A percentile compares a stretch with the other conserved stretches of the same genome.
Evolutionary conservation across 1,140 invertebrate species (phyloP).

Genomic region (Nautilus pompilius): DNA sequence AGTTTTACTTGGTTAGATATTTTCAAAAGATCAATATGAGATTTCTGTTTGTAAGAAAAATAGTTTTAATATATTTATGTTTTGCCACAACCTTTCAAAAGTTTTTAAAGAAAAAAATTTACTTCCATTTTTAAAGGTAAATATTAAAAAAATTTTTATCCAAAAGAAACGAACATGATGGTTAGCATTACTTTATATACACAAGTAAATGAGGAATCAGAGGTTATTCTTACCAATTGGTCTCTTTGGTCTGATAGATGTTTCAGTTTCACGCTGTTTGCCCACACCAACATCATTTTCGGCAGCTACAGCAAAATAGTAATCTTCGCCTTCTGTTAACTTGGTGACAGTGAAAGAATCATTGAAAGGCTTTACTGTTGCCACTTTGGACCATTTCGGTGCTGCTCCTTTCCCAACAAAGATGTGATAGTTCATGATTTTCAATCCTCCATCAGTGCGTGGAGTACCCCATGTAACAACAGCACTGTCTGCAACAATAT

Average conservation of each 20-base stretch:
- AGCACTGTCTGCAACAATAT: slow-evolving; percentile 91
- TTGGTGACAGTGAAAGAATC: slow-evolving; percentile 80
- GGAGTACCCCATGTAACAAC: slow-evolving; percentile 86
- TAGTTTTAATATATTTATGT: no score
- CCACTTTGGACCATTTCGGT: slow-evolving; percentile 78
- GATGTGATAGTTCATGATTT: slow-evolving; percentile 91
- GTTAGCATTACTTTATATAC: no score
- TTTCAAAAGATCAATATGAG: no score
- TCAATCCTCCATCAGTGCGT: slow-evolving; percentile 77
- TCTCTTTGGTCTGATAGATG: slow-evolving; percentile 63
- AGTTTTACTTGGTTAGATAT: no score
- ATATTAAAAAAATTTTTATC: no score
- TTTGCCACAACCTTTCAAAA: no score
- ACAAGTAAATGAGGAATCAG: no score
- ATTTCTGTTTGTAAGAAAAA: no score
- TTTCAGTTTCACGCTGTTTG: slow-evolving; percentile 83
- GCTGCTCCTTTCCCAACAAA: slow-evolving; percentile 72
- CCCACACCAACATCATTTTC: slow-evolving; percentile 90
- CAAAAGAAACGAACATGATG: no score
- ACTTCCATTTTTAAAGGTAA: no score
- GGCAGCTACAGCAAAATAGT: slow-evolving; percentile 91
- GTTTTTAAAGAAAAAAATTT: no score
- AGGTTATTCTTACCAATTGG: slow-evolving; percentile 33
- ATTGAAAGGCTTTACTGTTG: slow-evolving; percentile 72
- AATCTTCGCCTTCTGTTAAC: slow-evolving; percentile 87